These are phyloP conservation scores for Ascidia mentula DNA, from an alignment of 23 tunicate species.

Conservation along the genomic window DNA sequence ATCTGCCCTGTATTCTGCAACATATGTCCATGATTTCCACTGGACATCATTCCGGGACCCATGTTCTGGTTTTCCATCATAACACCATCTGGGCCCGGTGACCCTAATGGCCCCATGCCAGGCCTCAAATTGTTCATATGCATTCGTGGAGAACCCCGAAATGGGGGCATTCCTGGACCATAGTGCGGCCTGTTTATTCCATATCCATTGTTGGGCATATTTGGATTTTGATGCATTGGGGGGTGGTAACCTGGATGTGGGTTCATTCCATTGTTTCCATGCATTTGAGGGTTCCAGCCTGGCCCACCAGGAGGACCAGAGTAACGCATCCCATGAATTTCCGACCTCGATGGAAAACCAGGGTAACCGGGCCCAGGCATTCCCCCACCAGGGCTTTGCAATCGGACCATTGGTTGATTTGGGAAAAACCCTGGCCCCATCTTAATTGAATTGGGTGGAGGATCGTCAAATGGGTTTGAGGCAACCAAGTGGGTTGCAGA, in stretches of 20 bases:
- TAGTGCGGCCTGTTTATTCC: conserved; percentile 24
- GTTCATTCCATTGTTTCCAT: conserved; percentile 9
- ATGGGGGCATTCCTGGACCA: conserved; percentile 26
- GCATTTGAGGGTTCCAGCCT: conserved; percentile 29
- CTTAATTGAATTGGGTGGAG: conserved; percentile 35
- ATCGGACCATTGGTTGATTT: conserved; percentile 51
- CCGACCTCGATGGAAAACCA: conserved; percentile 32
- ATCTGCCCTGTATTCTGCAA: conserved; percentile 63
- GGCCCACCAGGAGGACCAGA: conserved; percentile 23
- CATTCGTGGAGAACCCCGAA: conserved; percentile 49
- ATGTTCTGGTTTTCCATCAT: conserved; percentile 35
- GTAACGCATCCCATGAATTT: conserved; percentile 31
- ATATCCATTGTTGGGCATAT: conserved; percentile 41
- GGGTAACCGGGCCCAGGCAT: conserved; percentile 51
- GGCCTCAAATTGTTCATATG: conserved; percentile 33
- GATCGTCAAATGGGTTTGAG: conserved; percentile 93
- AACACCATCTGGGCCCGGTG: conserved; percentile 41
- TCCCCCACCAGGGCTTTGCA: conserved; percentile 12
- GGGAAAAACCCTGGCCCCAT: conserved; percentile 27
- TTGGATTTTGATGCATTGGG: not conserved
- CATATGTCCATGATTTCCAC: conserved; percentile 77
- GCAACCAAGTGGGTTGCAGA: conserved; percentile 83
- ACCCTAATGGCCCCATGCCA: conserved; percentile 50
- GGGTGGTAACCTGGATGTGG: conserved; percentile 35
- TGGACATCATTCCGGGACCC: conserved; percentile 49